Conservation (phyloP, 1,140 invertebrate genomes). For the Drosophila mauritiana region DNA sequence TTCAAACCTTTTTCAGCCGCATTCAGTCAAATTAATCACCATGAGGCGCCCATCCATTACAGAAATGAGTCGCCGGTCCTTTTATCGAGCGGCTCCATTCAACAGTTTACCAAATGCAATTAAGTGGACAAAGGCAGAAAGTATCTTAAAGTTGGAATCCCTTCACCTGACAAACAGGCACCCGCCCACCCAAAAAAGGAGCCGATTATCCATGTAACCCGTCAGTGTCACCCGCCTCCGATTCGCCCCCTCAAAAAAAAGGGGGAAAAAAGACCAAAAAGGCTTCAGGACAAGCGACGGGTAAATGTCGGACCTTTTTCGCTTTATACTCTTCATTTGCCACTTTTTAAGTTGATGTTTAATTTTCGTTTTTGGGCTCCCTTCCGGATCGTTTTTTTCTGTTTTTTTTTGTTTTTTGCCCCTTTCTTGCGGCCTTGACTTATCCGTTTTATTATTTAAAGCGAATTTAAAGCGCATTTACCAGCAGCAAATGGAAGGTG, state of each 20-base stretch:
- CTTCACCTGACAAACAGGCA: slow-evolving; percentile 6
- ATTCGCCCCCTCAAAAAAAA: background rate
- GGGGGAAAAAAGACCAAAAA: background rate
- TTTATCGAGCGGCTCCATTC: slow-evolving; percentile 22
- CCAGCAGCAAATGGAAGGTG: background rate
- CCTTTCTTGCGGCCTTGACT: slow-evolving; percentile 5
- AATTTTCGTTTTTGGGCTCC: slow-evolving; percentile 31
- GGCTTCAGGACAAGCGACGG: slow-evolving; percentile 5
- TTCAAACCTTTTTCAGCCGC: slow-evolving; percentile 20
- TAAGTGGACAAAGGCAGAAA: slow-evolving; percentile 35
- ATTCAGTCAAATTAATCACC: slow-evolving; percentile 39
- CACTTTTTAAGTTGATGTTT: slow-evolving; percentile 48
- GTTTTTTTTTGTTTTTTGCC: too few species aligned
- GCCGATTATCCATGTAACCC: slow-evolving; percentile 27
- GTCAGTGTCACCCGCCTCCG: slow-evolving; percentile 6
- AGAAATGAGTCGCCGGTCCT: slow-evolving; percentile 6
- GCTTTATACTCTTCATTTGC: slow-evolving; percentile 34
- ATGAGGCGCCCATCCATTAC: slow-evolving; percentile 33
- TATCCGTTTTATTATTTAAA: background rate
- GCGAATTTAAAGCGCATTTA: slow-evolving; percentile 11
- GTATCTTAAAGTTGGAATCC: slow-evolving; percentile 20
- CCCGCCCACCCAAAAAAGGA: background rate
- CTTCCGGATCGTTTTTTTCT: slow-evolving; percentile 16
- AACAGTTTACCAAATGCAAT: slow-evolving; percentile 47
- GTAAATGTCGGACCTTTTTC: slow-evolving; percentile 19